These are phyloP conservation scores for Alcis repandata DNA, from an alignment of 2,888 invertebrate species.

Conservation along the genomic window DNA sequence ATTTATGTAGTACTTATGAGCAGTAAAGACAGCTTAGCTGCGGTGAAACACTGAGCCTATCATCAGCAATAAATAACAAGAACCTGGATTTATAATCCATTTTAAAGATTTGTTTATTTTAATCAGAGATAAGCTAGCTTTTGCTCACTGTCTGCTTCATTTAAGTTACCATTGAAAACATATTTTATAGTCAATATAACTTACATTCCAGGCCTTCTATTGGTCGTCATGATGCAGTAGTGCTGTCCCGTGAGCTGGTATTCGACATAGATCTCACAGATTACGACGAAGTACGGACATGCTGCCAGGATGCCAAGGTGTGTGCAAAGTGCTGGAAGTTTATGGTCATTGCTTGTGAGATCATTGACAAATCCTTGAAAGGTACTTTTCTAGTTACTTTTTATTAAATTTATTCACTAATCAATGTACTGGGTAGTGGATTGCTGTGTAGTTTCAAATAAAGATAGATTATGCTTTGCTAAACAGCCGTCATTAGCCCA, in stretches of 20 bases:
- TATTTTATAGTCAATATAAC: background rate
- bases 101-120: too few species aligned
- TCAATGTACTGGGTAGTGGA: background rate
- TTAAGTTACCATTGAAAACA: background rate
- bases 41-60: too few species aligned
- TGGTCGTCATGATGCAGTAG: slow-evolving; percentile 83
- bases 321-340: slow-evolving; percentile 99
- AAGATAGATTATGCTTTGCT: background rate
- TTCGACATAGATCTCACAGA: slow-evolving; percentile 99
- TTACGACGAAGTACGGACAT: slow-evolving; percentile 98
- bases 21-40: too few species aligned
- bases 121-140: background rate
- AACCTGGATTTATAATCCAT: too few species aligned
- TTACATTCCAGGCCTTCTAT: slow-evolving; percentile 84
- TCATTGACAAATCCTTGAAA: slow-evolving; percentile 94
- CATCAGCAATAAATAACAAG: too few species aligned
- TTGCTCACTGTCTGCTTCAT: background rate
- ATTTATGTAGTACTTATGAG: too few species aligned
- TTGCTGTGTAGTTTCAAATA: background rate
- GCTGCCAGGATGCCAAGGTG: slow-evolving; percentile 96
- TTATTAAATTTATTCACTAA: background rate
- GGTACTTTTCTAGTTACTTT: slow-evolving; percentile 75
- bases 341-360: slow-evolving; percentile 96
- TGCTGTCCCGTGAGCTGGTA: slow-evolving; percentile 94
- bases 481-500: too few species aligned